Evolutionary conservation across 35 echinoderm and acorn worm genomes (phyloP).

Genomic region (Apostichopus parvimensis): DNA sequence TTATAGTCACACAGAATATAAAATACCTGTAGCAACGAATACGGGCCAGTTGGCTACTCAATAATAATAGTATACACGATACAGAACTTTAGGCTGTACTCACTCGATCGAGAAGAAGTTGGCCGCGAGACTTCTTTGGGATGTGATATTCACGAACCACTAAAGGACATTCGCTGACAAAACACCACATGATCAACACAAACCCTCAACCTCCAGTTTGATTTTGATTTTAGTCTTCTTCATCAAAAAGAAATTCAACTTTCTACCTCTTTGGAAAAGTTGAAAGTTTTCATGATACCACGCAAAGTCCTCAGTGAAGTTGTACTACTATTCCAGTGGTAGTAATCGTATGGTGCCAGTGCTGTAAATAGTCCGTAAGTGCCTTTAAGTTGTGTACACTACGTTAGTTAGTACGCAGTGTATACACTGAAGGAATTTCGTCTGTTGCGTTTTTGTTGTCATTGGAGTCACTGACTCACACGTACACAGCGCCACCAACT

Average conservation of each 20-base stretch:
- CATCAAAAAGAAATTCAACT: constrained; percentile 35
- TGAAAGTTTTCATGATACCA: constrained; percentile 8
- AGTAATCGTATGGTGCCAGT: background rate
- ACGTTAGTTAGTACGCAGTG: background rate
- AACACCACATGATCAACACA: constrained; percentile 59
- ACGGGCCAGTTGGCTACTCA: too few species aligned
- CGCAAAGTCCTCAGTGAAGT: background rate
- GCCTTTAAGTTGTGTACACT: background rate
- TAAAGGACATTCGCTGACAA: constrained; percentile 57
- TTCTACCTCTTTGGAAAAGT: constrained; percentile 47
- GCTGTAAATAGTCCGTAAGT: background rate
- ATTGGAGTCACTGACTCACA: background rate
- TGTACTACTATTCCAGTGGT: background rate
- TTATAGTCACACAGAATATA: too few species aligned
- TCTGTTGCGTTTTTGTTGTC: background rate
- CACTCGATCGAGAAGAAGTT: constrained; percentile 48
- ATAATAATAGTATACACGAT: background rate
- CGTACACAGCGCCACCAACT: background rate
- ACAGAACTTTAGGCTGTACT: constrained; percentile 21
- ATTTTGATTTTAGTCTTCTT: constrained; percentile 6
- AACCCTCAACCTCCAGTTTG: constrained; percentile 47
- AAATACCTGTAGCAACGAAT: too few species aligned
- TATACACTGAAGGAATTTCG: background rate
- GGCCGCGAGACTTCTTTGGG: constrained; percentile 48
- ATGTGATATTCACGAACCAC: constrained; percentile 59